Evolutionary conservation across 1,140 invertebrate genomes (phyloP).

Genomic region (Probaryconus sp.): DNA sequence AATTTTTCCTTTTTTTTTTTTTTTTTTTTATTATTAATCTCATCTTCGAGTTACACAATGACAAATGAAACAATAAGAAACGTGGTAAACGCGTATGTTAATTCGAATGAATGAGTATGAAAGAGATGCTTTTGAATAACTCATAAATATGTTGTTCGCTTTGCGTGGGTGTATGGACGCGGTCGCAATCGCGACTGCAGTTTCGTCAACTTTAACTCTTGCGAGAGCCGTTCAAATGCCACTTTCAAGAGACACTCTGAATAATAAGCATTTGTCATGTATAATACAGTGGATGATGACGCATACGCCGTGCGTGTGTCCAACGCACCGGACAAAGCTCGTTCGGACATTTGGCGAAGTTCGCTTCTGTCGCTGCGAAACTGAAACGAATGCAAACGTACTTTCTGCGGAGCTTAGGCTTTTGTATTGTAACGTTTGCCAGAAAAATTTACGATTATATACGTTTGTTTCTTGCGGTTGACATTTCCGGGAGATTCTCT

Average conservation of each 20-base stretch:
- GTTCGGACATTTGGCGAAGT: no score
- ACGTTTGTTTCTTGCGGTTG: no score
- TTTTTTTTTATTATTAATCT: no score
- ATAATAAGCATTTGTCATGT: constrained; percentile 47
- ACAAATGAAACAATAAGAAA: constrained; percentile 48
- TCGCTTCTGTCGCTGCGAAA: no score
- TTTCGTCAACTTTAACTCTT: constrained; percentile 56
- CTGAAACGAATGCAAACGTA: no score
- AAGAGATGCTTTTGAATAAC: constrained; percentile 46
- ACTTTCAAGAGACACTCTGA: constrained; percentile 44
- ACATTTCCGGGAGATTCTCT: no score
- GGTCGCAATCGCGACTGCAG: constrained; percentile 29
- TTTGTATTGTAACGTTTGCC: no score
- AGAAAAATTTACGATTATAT: no score
- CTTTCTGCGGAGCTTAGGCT: no score
- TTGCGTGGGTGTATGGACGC: constrained; percentile 32
- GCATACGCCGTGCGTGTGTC: constrained; percentile 23
- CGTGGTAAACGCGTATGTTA: constrained; percentile 37
- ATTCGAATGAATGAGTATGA: constrained; percentile 45
- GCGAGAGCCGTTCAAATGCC: constrained; percentile 41
- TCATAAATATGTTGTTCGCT: constrained; percentile 46
- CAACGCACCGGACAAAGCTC: background rate
- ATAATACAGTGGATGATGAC: constrained; percentile 29
- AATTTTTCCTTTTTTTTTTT: no score
- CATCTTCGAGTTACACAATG: constrained; percentile 38